Conservation (phyloP, 2,113 vertebrate genomes). For the Xiphophorus couchianus region DNA sequence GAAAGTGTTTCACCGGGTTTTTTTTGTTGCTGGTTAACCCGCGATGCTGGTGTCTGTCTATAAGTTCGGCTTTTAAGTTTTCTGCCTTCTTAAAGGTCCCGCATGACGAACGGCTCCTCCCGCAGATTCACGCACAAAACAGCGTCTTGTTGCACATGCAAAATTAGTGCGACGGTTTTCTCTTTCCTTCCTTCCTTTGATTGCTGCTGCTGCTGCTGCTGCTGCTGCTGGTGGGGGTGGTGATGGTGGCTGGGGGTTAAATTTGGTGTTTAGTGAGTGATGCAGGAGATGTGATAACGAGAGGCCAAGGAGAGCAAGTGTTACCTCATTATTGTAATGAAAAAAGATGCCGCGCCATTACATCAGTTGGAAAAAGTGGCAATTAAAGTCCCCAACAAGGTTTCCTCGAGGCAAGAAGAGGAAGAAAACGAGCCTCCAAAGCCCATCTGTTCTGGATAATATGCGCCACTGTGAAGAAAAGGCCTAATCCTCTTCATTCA, state of each 20-base stretch:
- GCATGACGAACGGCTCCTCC: conserved; percentile 15
- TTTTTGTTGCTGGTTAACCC: too few species aligned
- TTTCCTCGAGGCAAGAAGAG: conserved; percentile 86
- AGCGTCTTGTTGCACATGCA: conserved; percentile 15
- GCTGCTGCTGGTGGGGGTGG: too few species aligned
- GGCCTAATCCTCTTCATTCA: conserved; percentile 81
- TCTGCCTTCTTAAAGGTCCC: conserved; percentile 1
- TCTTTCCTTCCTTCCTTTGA: neutral
- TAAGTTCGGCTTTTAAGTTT: neutral
- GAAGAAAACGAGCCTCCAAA: conserved; percentile 86
- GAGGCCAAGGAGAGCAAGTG: conserved; percentile 94
- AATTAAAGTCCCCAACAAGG: conserved; percentile 93
- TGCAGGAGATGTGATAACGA: conserved; percentile 94
- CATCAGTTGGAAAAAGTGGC: conserved; percentile 94
- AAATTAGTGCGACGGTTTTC: conserved; percentile 22
- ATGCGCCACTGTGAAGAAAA: conserved; percentile 81
- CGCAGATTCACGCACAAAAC: conserved; percentile 8
- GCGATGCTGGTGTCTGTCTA: neutral
- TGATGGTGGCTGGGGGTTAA: conserved; percentile 45
- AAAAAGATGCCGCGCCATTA: conserved; percentile 93
- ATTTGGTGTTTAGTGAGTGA: conserved; percentile 76
- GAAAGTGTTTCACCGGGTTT: too few species aligned
- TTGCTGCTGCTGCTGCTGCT: neutral
- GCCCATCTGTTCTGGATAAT: conserved; percentile 87
- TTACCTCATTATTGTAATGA: conserved; percentile 99